Evolutionary conservation across 2,888 invertebrate genomes (phyloP), one percentile per base, ranked within the genome.

Genomic region (Mesorhabditis belari): DNA sequence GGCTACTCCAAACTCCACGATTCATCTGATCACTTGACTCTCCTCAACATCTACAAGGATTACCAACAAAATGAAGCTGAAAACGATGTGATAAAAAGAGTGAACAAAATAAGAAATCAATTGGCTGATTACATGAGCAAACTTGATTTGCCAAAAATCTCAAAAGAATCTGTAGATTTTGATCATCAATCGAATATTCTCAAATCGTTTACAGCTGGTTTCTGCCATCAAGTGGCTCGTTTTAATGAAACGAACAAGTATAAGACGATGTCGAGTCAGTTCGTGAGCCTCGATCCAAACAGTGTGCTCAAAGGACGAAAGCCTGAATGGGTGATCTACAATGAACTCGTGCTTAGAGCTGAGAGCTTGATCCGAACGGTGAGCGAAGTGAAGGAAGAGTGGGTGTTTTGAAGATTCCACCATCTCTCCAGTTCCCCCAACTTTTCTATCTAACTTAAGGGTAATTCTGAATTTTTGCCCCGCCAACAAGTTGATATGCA

Each of bases 151-250:
- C 23, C 26, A 44, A 58, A 63, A 4, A 62, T 92, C 5, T 95
- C 94, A 65, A 98, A 96, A 25, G 95, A 96, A 77, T 98, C 98
- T 83, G 92, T 92, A 50, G 92, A 92, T 64, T 90, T 55, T 83
- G 96, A 98, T 83, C 98, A 98, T 82, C 98, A 98, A 83, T 88
- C 95, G 58, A 98, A 98, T 82, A 98, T 98, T 79, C 87, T 96
- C 69, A 98, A 96, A 85, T 94, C 96, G 0, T 87, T 98, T 44
- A 94, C 98, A 21, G 90, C 93, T 73, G 98, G 98, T 62, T 98
- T 95, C 84, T 98, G 98, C 81, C 98, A 98, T 96, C 96, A 98
- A 88, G 90, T 96, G 21, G 98, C 96, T 0, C 96, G 98, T 84
- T 84, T 96, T 71, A 98, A 98, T 82, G 86, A 94, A 58, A 94